Base-by-base conservation (phyloP, 2,113 vertebrate genomes). In the Etheostoma cragini region DNA sequence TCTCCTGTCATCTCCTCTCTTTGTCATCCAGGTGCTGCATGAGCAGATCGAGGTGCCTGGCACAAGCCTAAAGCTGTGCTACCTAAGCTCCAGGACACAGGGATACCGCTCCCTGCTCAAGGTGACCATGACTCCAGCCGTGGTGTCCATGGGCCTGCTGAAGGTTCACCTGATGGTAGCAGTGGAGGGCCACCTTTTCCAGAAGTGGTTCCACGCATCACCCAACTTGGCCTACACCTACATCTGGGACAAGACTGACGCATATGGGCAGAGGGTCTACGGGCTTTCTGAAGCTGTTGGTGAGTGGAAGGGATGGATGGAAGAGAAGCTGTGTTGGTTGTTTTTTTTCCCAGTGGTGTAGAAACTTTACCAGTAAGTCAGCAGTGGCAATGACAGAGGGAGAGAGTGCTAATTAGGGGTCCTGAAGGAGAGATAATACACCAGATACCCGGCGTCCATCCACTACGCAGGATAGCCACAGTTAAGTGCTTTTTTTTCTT, bases 131-230 rank as follows among this genome's bases (percentile, higher is more conserved):
- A 99, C 97, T 62, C 98, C 97, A 63, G 96, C 97, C 0, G 95
- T 96, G 6, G 97, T 99, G 88, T 97, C 98, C 1, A 95, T 99
- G 90, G 99, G 97, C 89, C 96, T 99, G 81, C 95, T 98, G 87
- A 97, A 98, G 91, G 98, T 99, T 30, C 98, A 99, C 91, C 94
- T 99, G 82, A 99, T 99, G 98, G 98, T 99, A 5, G 98, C 98
- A 0, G 98, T 99, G 24, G 98, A 99, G 91, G 98, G 98, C 0
- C 98, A 99, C 87, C 96, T 99, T 72, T 99, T 99, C 92, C 98
- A 99, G 93, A 99, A 99, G 84, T 97, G 97, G 79, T 99, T 99
- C 92, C 98, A 99, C 53, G 96, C 98, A 17, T 98, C 97, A 8
- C 97, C 98, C 83, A 99, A 99, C 89, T 92, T 99, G 91, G 98